Evolutionary conservation across 2,113 vertebrate species (phyloP).

Genomic region (Pipra filicauda): DNA sequence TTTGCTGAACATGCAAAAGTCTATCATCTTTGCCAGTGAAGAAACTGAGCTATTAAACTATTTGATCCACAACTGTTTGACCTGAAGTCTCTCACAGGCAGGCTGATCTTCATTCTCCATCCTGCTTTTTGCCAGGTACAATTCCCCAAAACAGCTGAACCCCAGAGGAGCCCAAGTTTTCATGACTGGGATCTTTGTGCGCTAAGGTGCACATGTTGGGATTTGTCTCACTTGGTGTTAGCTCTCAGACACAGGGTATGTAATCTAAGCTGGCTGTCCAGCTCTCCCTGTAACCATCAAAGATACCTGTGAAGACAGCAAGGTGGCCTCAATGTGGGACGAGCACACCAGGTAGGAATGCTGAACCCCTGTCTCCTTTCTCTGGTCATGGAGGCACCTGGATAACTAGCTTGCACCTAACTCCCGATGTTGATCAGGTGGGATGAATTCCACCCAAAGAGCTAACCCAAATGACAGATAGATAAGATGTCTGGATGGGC

Average conservation of each 20-base stretch:
- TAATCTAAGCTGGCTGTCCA: not conserved
- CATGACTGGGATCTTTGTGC: not conserved
- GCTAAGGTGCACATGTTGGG: rapidly evolving
- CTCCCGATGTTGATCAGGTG: not conserved
- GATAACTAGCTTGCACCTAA: not conserved
- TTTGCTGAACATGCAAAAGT: not conserved
- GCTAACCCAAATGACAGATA: not conserved
- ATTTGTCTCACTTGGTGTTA: not conserved
- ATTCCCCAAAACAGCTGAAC: not conserved
- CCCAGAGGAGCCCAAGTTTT: rapidly evolving
- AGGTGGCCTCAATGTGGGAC: not conserved
- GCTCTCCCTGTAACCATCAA: not conserved
- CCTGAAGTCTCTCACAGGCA: not conserved
- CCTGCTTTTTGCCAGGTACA: not conserved
- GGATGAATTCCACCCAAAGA: not conserved
- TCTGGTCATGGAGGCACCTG: not conserved
- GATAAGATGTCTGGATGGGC: not conserved
- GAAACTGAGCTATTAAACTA: not conserved
- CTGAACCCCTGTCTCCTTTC: rapidly evolving
- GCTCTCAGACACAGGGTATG: not conserved
- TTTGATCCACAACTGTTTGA: slow-evolving; percentile 31
- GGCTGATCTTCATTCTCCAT: not conserved
- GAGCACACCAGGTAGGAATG: not conserved
- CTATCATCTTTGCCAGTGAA: not conserved
- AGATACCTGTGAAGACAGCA: not conserved